Conservation (phyloP, 2,113 vertebrate genomes). For the Bos taurus region DNA sequence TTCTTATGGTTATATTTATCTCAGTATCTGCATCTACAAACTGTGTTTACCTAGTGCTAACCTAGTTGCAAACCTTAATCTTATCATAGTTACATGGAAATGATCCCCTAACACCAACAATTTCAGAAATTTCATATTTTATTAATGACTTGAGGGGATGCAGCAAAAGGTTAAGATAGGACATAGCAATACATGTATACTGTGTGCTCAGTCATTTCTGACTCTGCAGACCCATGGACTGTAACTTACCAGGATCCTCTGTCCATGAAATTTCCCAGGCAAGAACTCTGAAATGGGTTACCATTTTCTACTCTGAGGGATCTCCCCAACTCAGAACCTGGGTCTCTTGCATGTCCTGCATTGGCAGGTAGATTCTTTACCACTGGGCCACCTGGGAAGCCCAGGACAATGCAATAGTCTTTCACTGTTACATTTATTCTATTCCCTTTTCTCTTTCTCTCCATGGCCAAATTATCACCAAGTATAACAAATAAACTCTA, state of each 20-base stretch:
- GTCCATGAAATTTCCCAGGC: background rate
- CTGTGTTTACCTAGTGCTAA: background rate
- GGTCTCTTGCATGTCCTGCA: background rate
- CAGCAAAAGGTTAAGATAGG: background rate
- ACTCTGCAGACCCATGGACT: background rate
- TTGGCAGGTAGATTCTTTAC: background rate
- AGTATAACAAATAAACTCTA: background rate
- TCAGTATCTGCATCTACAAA: background rate
- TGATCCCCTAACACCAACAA: background rate
- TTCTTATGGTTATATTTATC: background rate
- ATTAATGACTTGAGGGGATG: background rate
- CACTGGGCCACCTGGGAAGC: background rate
- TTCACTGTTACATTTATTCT: background rate
- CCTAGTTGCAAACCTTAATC: background rate
- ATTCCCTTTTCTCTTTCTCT: background rate
- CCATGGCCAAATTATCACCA: background rate
- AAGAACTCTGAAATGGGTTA: background rate
- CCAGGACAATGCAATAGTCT: background rate
- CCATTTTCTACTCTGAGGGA: background rate
- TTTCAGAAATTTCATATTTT: background rate
- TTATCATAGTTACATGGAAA: background rate
- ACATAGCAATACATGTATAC: background rate
- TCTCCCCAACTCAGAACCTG: background rate
- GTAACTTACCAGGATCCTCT: background rate
- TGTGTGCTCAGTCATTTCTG: background rate